A percentile compares a stretch with the other conserved stretches of the same genome.
Conservation (phyloP, 2,113 vertebrate species). For the Procavia capensis region DNA sequence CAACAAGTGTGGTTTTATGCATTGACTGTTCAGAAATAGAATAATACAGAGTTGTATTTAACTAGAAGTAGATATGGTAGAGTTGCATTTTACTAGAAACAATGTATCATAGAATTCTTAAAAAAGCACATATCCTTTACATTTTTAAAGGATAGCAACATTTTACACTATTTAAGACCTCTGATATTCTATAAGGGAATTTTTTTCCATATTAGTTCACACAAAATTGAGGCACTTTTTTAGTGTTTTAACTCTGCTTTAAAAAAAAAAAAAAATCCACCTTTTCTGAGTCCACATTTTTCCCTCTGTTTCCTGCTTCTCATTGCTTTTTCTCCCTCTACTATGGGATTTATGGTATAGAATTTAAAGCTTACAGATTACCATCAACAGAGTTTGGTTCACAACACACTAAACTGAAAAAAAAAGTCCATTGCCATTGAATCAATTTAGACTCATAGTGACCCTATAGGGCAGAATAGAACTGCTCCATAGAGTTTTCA, state of each 20-base stretch:
- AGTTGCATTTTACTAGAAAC: not conserved
- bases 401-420: too few species aligned
- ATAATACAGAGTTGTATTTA: not conserved
- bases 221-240: not conserved
- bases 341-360: not conserved
- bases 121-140: not conserved
- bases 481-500: too few species aligned
- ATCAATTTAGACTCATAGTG: too few species aligned
- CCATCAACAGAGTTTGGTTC: not conserved
- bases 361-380: not conserved
- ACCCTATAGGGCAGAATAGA: too few species aligned
- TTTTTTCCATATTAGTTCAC: not conserved
- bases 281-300: not conserved
- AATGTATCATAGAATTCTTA: not conserved
- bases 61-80: not conserved
- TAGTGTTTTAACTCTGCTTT: not conserved
- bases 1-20: too few species aligned
- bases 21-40: too few species aligned
- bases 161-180: not conserved
- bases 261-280: too few species aligned
- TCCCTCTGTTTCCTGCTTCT: not conserved
- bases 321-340: not conserved
- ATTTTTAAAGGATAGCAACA: not conserved
- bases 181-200: not conserved
- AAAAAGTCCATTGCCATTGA: too few species aligned